These are phyloP conservation scores for Stichodactyla mertensii DNA, from an alignment of 64 coral and sea anemone species.

Conservation along the genomic window DNA sequence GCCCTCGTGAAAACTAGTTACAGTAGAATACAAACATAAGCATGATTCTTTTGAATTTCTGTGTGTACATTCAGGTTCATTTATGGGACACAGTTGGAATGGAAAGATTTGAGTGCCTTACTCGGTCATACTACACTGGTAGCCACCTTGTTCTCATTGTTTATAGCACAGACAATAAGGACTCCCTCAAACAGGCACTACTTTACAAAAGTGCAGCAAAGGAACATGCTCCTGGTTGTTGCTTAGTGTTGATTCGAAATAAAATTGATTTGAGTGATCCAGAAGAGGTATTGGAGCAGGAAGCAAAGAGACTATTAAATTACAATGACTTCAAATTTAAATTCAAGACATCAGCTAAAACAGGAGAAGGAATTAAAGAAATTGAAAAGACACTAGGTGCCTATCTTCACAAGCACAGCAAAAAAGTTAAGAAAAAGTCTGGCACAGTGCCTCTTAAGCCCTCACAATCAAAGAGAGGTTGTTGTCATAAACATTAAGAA, in stretches of 20 bases:
- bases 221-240: slow-evolving; percentile 48
- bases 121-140: slow-evolving; percentile 70
- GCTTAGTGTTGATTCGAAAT: slow-evolving; percentile 77
- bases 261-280: slow-evolving; percentile 79
- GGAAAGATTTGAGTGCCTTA: slow-evolving; percentile 70
- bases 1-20: no score
- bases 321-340: slow-evolving; percentile 43
- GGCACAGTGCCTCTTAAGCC: not conserved
- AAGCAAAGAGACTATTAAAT: slow-evolving; percentile 34
- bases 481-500: no score
- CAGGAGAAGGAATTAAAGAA: slow-evolving; percentile 71
- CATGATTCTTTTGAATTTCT: not conserved
- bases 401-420: not conserved
- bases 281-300: slow-evolving; percentile 42
- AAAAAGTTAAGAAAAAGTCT: not conserved
- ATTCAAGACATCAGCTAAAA: slow-evolving; percentile 75
- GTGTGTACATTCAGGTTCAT: slow-evolving; percentile 35
- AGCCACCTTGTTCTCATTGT: slow-evolving; percentile 66
- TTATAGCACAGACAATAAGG: slow-evolving; percentile 59
- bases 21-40: no score
- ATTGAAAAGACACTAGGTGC: slow-evolving; percentile 20
- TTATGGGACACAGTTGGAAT: slow-evolving; percentile 95
- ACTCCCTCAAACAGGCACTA: slow-evolving; percentile 31
- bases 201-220: slow-evolving; percentile 53
- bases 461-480: not conserved